Conservation (phyloP, 2,113 vertebrate genomes). For the Gymnobelideus leadbeateri region DNA sequence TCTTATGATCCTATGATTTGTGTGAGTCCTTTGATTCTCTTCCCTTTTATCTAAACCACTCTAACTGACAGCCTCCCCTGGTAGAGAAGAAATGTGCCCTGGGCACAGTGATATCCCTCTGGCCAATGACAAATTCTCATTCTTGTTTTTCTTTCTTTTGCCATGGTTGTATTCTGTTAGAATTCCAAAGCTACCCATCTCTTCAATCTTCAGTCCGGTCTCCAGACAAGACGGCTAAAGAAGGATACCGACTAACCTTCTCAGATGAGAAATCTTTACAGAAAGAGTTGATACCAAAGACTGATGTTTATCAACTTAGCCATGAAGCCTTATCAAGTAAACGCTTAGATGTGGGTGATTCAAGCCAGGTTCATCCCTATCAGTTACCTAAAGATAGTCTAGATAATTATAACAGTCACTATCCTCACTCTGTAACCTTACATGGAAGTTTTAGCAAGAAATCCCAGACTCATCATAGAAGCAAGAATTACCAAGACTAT, state of each 20-base stretch:
- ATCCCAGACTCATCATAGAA: constrained; percentile 57
- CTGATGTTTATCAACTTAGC: constrained; percentile 59
- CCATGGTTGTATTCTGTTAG: constrained; percentile 69
- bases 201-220: constrained; percentile 76
- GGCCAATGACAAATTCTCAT: constrained; percentile 61
- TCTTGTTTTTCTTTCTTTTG: constrained; percentile 39
- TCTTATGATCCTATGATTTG: background rate
- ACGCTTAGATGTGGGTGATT: constrained; percentile 68
- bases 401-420: constrained; percentile 68
- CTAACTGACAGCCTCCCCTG: constrained; percentile 41
- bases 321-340: constrained; percentile 68
- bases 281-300: constrained; percentile 67
- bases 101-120: constrained; percentile 22
- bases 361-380: constrained; percentile 65
- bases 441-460: constrained; percentile 68
- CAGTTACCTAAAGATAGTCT: constrained; percentile 64
- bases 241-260: constrained; percentile 79
- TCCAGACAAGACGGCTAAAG: constrained; percentile 76
- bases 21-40: constrained; percentile 43
- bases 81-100: constrained; percentile 22
- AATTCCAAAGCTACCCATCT: constrained; percentile 70
- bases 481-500: constrained; percentile 64
- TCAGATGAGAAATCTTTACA: constrained; percentile 76
- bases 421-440: constrained; percentile 67
- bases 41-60: constrained; percentile 35